A percentile compares a stretch with the other conserved stretches of the same genome.
phyloP scores from a whole-genome alignment of 2,113 vertebrate species.

The Sceloporus tristichus region DNA sequence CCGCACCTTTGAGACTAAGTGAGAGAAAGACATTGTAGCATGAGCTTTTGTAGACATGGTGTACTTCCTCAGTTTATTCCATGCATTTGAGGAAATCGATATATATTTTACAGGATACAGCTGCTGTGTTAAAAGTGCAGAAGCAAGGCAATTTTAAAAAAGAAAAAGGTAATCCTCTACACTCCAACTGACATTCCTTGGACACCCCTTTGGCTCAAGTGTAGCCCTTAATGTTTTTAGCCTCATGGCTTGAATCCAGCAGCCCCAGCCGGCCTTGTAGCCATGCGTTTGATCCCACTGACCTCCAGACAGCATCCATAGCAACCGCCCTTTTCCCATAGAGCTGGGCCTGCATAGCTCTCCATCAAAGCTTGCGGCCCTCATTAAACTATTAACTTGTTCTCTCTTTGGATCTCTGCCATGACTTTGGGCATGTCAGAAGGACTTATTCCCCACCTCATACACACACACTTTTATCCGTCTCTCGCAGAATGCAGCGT shows the following conservation, averaged over 20 bases:
- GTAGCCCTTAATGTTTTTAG: neutral
- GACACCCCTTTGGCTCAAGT: neutral
- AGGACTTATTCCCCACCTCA: neutral
- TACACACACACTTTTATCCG: no score
- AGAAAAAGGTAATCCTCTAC: neutral
- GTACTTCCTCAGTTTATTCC: no score
- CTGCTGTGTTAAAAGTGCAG: no score
- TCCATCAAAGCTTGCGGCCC: neutral
- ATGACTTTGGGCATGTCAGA: neutral
- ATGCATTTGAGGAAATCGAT: no score
- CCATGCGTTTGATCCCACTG: neutral
- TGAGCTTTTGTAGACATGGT: no score
- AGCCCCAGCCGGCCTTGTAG: neutral
- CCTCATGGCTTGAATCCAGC: neutral
- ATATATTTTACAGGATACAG: no score
- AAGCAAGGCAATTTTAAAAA: no score
- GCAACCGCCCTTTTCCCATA: neutral
- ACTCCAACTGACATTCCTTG: neutral
- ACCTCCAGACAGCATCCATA: neutral
- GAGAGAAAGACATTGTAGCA: no score
- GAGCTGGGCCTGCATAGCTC: neutral
- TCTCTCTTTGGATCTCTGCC: conserved; percentile 34
- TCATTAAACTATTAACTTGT: conserved; percentile 32
- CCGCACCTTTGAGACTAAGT: no score
- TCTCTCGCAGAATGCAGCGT: neutral